Evolutionary conservation across 2,888 invertebrate species (phyloP), one percentile per base, ranked within the genome.

Genomic region (Troides aeacus): DNA sequence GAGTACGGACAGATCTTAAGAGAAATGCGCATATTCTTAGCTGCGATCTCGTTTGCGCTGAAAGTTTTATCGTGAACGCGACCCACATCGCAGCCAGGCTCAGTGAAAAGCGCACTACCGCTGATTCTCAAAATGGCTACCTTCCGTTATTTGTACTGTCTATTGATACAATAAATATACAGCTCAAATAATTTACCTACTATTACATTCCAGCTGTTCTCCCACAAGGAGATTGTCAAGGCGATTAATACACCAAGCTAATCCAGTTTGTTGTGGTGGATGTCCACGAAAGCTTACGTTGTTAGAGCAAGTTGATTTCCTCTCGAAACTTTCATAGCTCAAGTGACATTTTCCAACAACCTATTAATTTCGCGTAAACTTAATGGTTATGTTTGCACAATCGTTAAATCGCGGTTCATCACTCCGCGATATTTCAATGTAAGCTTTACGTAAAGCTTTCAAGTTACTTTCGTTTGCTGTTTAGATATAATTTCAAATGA

Each of bases 391-490:
- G 36, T 62, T 62, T 62, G 58, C 23, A 66, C 58, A 58, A 58
- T 62, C 65, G 65, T 62, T 62, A 69, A 69, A 50, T 60, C 39
- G 23, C 23, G 46, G 46, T 30, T 62, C 50, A 53, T 62, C 69
- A 39, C 56, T 62, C 62, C 15, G 24, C 62, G 53, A 63, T 56
- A 53, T 63, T 63, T 56, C 66, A 59, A 62, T 42, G 57, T 18
- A 57, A n/a, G 23, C 50, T 61, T 57, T 62, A 46, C 18, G 42
- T 39, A 63, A 66, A 66, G 63, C 70, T 66, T 70, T 70, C 70
- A 70, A 63, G 53, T 70, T 53, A 50, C 62, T 36, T 53, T 59
- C 62, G 50, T 59, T 65, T 53, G 50, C 62, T 53, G 59, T 46
- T 50, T 62, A 62, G 53, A 66, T 70, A 42, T 70, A 62, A 70